These are phyloP conservation scores for Zeus faber DNA, from an alignment of 2,113 vertebrate genomes.

Conservation along the genomic window DNA sequence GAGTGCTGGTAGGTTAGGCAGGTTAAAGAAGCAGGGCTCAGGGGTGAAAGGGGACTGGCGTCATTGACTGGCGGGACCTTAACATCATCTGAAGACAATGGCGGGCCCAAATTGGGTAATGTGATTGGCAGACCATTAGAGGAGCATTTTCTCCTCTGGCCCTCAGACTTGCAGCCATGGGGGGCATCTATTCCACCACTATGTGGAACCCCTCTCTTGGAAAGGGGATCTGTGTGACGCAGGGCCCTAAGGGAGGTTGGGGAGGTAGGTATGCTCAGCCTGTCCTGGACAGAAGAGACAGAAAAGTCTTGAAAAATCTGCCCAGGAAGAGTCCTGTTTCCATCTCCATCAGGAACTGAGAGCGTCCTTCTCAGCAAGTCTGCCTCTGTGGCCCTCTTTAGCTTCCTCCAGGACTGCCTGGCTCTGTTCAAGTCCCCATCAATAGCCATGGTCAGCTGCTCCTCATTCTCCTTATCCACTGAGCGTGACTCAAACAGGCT, in stretches of 20 bases:
- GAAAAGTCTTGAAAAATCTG: constrained; percentile 6
- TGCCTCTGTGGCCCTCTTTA: constrained; percentile 66
- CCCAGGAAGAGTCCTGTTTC: not conserved
- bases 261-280: constrained; percentile 25
- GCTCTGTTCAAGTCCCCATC: constrained; percentile 64
- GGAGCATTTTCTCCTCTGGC: constrained; percentile 57
- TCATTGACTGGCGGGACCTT: constrained; percentile 41
- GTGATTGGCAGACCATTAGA: constrained; percentile 54
- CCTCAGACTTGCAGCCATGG: constrained; percentile 48
- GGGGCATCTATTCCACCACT: constrained; percentile 36
- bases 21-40: constrained; percentile 42
- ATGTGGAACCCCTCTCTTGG: constrained; percentile 34
- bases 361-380: constrained; percentile 62
- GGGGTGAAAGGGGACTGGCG: constrained; percentile 51
- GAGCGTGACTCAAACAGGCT: constrained; percentile 81
- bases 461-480: constrained; percentile 71
- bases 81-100: constrained; percentile 37
- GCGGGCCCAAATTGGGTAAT: constrained; percentile 35
- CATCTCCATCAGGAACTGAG: constrained; percentile 40
- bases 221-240: constrained; percentile 49
- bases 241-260: constrained; percentile 33
- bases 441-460: constrained; percentile 52
- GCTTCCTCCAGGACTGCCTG: constrained; percentile 73
- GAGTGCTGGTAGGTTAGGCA: constrained; percentile 19
- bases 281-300: constrained; percentile 24